Evolutionary conservation across 1,140 invertebrate genomes (phyloP).

Genomic region (Drosophila repleta): DNA sequence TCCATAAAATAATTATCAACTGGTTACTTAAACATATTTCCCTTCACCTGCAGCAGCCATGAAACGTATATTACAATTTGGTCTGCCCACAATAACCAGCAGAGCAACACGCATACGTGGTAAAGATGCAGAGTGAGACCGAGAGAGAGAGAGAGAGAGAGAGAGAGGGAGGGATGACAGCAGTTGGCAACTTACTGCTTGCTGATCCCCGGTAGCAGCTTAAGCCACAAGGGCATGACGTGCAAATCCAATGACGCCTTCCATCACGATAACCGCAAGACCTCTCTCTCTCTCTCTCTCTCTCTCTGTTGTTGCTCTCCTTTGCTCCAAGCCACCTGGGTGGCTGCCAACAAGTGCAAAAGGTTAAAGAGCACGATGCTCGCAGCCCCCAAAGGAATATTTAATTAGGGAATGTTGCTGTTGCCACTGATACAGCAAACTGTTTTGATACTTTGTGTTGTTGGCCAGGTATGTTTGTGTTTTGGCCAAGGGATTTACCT

Average conservation of each 20-base stretch:
- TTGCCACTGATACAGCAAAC: neutral
- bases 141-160: neutral
- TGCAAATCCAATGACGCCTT: conserved; percentile 31
- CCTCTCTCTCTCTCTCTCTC: neutral
- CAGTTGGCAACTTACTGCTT: conserved; percentile 4
- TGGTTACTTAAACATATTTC: no score
- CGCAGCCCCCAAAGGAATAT: conserved; percentile 32
- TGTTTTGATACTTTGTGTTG: conserved; percentile 30
- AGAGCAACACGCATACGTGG: neutral
- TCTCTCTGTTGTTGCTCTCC: neutral
- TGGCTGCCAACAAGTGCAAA: conserved; percentile 14
- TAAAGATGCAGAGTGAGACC: no score
- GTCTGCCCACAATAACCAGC: no score
- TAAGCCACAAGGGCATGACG: conserved; percentile 13
- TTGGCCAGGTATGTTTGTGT: conserved; percentile 28
- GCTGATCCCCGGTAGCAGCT: conserved; percentile 13
- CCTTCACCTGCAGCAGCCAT: no score
- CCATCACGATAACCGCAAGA: conserved; percentile 29
- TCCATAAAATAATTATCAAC: no score
- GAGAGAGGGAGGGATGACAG: neutral
- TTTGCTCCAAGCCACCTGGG: neutral
- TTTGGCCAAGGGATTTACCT: conserved; percentile 20
- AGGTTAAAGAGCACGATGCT: conserved; percentile 27
- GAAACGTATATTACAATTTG: no score
- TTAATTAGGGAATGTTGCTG: conserved; percentile 34